phyloP scores from a whole-genome alignment of 1,140 invertebrate species.

The Epicauta chinensis region DNA sequence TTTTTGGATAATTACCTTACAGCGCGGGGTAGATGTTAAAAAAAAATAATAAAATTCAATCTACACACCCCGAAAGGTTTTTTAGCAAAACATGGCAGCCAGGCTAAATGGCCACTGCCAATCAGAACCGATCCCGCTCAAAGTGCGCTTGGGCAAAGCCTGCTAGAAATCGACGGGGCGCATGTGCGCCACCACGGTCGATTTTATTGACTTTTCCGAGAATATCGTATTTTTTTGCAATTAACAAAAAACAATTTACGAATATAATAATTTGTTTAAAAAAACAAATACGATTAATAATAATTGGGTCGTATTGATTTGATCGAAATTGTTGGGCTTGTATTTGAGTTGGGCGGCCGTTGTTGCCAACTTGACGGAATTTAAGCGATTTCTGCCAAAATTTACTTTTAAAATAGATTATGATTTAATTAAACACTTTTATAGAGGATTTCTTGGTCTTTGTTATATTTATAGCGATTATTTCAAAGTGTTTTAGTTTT shows the following conservation, averaged over 20 bases:
- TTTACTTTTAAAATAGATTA: neutral
- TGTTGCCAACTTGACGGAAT: neutral
- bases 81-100: constrained; percentile 30
- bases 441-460: neutral
- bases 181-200: constrained; percentile 4
- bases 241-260: too few relatives aligned
- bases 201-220: constrained; percentile 20
- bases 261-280: too few relatives aligned
- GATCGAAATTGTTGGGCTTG: too few relatives aligned
- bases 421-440: neutral
- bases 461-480: too few relatives aligned
- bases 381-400: neutral
- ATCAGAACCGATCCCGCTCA: constrained; percentile 29
- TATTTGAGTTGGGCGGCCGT: too few relatives aligned
- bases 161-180: constrained; percentile 6
- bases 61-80: constrained; percentile 23
- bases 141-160: constrained; percentile 26
- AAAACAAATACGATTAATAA: too few relatives aligned
- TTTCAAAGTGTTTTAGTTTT: too few relatives aligned
- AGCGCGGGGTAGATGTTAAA: constrained; percentile 9
- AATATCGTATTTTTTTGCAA: too few relatives aligned
- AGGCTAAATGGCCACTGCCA: constrained; percentile 31
- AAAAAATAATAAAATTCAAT: constrained; percentile 16
- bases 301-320: too few relatives aligned
- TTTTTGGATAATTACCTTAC: constrained; percentile 6